phyloP scores from a whole-genome alignment of 2,888 invertebrate species.

The Noctua janthina region DNA sequence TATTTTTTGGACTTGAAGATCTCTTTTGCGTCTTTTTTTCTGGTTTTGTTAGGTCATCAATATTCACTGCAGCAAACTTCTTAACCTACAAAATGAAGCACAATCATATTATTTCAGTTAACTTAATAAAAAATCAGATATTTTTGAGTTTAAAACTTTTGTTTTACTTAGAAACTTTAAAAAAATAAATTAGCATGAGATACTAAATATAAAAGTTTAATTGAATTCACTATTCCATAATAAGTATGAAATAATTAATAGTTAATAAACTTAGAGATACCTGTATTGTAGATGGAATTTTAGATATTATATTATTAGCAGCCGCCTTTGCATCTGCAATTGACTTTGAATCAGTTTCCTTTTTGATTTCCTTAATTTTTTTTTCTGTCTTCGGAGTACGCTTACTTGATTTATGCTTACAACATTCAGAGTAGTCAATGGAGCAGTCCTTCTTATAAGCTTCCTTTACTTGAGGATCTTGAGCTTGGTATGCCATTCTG shows the following conservation, averaged over 20 bases:
- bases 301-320: constrained; percentile 74
- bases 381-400: constrained; percentile 73
- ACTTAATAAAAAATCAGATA: neutral
- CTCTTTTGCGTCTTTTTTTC: constrained; percentile 83
- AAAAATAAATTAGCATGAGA: neutral
- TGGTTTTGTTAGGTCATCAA: constrained; percentile 74
- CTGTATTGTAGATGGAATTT: constrained; percentile 86
- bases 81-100: constrained; percentile 78
- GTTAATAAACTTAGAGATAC: constrained; percentile 64
- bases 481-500: constrained; percentile 85
- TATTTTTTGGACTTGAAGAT: constrained; percentile 80
- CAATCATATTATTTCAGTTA: neutral
- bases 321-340: constrained; percentile 64
- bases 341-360: constrained; percentile 63
- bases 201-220: neutral
- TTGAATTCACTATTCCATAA: neutral
- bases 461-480: constrained; percentile 83
- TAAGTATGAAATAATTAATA: neutral
- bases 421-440: constrained; percentile 83
- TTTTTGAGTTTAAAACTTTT: neutral
- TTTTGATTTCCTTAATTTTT: constrained; percentile 73
- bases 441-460: constrained; percentile 80
- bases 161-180: neutral
- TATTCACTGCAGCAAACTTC: constrained; percentile 85
- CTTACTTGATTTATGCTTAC: constrained; percentile 76